Base-by-base conservation (phyloP, 1,140 invertebrate genomes). In the Lepidurus arcticus region DNA sequence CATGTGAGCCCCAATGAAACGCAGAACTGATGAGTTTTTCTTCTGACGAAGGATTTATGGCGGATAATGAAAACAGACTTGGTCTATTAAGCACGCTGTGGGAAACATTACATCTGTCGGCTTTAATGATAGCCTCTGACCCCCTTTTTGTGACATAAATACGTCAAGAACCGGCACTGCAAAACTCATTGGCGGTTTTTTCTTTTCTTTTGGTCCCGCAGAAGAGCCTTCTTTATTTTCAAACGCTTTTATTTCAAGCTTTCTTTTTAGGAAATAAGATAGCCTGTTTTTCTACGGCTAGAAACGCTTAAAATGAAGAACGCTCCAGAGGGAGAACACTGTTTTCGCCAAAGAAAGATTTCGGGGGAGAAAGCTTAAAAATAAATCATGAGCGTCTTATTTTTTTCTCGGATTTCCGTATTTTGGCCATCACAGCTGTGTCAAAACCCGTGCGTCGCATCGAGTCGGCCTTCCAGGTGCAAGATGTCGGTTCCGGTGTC, bases 61-160 rank as follows among this genome's bases (percentile, higher is more conserved):
- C 53, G 21, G 53, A 65, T 65, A 65, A 65, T 16, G 53, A 65
- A 65, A 65, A 65, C 53, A 65, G 53, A 65, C 53, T 13, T 65
- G 53, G 53, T 21, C 53, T 65, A 65, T 65, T 65, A 65, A 9
- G 53, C 53, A 13, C 53, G 53, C 8, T 65, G 53, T 65, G 53
- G 21, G 13, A 21, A 65, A 65, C 53, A 65, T 65, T 65, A 65
- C 53, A 7, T 65, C 53, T 65, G 53, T 65, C 53, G 53, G 53
- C 53, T 65, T 65, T 7, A 21, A 65, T 65, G 53, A 65, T 65
- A 65, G 53, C 53, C 53, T 65, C 21, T 65, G 53, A 65, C 53
- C 53, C 53, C 21, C 53, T 65, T 21, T 65, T 65, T 21, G 53
- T 65, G 16, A 65, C 21, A 21, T 65, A 16, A 65, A 65, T 65